A percentile compares a stretch with the other conserved stretches of the same genome.
Evolutionary conservation across 2,797 vertebrate genomes (phyloP).

Genomic region (Hyperoplus lanceolatus): DNA sequence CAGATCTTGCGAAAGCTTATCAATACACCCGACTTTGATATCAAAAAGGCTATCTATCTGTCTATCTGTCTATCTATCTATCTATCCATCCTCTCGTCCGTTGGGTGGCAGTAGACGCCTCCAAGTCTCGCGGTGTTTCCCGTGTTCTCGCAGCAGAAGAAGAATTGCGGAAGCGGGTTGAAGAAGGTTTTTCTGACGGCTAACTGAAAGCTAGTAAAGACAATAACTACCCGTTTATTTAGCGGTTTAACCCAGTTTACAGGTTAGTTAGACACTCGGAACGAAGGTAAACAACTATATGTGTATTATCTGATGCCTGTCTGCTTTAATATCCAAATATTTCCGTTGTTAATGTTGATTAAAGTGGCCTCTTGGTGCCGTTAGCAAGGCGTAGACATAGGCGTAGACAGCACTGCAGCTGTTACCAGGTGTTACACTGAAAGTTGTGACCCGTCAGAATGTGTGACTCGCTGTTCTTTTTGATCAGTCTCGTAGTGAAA

Average conservation of each 20-base stretch:
- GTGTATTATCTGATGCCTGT: fast-evolving
- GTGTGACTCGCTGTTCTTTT: too few relatives aligned
- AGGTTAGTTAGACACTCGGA: slow-evolving; percentile 23
- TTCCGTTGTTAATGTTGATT: not conserved
- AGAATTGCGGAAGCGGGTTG: slow-evolving; percentile 59
- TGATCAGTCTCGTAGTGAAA: too few relatives aligned
- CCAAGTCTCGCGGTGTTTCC: slow-evolving; percentile 36
- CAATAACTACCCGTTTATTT: slow-evolving; percentile 11
- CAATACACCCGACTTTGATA: too few relatives aligned
- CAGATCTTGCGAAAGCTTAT: too few relatives aligned
- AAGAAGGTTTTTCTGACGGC: slow-evolving; percentile 51
- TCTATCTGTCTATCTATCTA: too few relatives aligned
- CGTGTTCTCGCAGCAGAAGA: slow-evolving; percentile 35
- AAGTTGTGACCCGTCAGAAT: too few relatives aligned
- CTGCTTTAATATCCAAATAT: not conserved
- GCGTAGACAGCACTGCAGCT: slow-evolving; percentile 53
- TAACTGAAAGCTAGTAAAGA: slow-evolving; percentile 47
- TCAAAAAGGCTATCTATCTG: too few relatives aligned
- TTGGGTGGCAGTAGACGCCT: slow-evolving; percentile 12
- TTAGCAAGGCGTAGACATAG: slow-evolving; percentile 68
- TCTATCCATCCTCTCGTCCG: not conserved
- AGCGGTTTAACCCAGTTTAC: not conserved
- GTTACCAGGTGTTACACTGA: slow-evolving; percentile 38
- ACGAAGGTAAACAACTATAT: slow-evolving; percentile 42
- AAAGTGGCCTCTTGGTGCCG: slow-evolving; percentile 26